phyloP scores from a whole-genome alignment of 2,888 invertebrate genomes.

The Nomada ruficornis region DNA sequence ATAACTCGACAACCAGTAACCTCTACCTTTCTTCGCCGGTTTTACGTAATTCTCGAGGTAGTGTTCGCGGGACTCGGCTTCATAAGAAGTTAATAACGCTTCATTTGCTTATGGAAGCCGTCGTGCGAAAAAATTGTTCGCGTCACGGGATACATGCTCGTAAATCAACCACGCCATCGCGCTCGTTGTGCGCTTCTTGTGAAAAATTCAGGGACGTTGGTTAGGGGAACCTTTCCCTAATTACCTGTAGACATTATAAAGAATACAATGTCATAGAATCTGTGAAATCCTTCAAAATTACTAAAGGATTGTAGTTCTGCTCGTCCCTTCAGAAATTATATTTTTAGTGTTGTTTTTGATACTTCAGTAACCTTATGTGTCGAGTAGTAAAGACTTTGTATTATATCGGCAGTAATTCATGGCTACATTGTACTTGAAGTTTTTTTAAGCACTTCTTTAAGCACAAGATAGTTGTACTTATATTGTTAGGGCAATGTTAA shows the following conservation, averaged over 20 bases:
- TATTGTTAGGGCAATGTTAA: too few species aligned
- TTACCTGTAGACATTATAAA: background rate
- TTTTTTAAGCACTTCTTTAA: too few species aligned
- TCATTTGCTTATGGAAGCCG: conserved; percentile 51
- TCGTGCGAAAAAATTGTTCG: conserved; percentile 53
- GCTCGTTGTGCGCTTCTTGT: conserved; percentile 11
- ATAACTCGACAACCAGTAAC: conserved; percentile 61
- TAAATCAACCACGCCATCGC: conserved; percentile 41
- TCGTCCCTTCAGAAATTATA: too few species aligned
- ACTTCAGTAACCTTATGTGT: too few species aligned
- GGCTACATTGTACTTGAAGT: too few species aligned
- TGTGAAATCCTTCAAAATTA: background rate
- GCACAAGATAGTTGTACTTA: too few species aligned
- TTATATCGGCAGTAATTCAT: too few species aligned
- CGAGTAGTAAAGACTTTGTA: too few species aligned
- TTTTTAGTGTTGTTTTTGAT: too few species aligned
- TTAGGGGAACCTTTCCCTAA: background rate
- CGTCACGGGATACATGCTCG: conserved; percentile 43
- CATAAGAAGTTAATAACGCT: conserved; percentile 60
- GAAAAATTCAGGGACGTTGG: conserved; percentile 31
- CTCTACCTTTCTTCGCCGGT: conserved; percentile 48
- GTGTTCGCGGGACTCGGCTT: conserved; percentile 41
- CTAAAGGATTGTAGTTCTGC: too few species aligned
- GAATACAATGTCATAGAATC: background rate
- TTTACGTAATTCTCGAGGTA: conserved; percentile 53